Base-by-base conservation (phyloP, 2,888 invertebrate species). In the Nomada goodeniana region DNA sequence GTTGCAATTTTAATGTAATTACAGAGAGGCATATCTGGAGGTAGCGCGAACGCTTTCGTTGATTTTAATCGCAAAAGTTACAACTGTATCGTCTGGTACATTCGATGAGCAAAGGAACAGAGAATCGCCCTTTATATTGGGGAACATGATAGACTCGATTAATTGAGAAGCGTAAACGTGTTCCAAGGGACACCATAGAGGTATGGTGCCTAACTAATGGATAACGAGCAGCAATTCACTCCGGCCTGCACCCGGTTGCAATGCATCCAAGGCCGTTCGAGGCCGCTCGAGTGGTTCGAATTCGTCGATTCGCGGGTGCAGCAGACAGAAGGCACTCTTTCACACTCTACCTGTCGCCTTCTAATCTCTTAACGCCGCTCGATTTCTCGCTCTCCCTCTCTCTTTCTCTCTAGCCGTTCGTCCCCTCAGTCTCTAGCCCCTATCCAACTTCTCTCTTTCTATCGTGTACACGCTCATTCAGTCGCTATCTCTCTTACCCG, bases 211-310 rank as follows among this genome's bases (percentile, higher is more conserved):
- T 36, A 36, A 36, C 36, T 36, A 36, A 36, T 75, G 74, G 63
- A 77, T 77, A 84, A 71, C 70, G 72, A 80, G 63, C 87, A 67
- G 57, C 73, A 75, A 73, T 76, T 61, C 64, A 59, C 72, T 71
- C 69, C 59, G 60, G 61, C 57, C 63, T 70, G 70, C 82, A 63
- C 69, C 59, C 55, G 61, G 52, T 60, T 70, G 70, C 82, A 63
- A 82, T 74, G 59, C 82, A 83, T 86, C 85, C 91, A 91, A 91
- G 91, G 91, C 87, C 90, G 89, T 84, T 89, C 88, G 91, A 91
- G 90, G 91, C 90, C 91, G 88, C 89, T 90, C 86, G 84, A 86
- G 86, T 88, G 84, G 82, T 74, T 88, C 81, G 84, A 88, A 87
- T 85, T 88, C 83, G 84, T 77, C 61, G 86, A 73, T 81, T 82